Evolutionary conservation across 2,113 vertebrate genomes (phyloP), one percentile per base, ranked within the genome.

Genomic region (Neogale vison): DNA sequence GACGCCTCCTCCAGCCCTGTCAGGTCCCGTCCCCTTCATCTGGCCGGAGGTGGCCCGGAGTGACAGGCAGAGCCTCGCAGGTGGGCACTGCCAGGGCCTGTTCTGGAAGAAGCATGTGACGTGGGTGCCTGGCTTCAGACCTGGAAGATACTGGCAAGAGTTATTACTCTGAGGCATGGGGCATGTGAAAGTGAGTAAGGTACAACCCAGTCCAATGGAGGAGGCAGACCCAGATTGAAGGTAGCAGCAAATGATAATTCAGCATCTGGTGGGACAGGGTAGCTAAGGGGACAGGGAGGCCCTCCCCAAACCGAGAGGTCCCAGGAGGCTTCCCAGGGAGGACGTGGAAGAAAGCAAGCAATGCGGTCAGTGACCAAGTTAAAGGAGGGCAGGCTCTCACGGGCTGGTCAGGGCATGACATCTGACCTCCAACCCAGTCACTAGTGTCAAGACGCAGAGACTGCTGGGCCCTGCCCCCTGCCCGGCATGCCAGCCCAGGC

Each of bases 21-120:
- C 8, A 3, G 31, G 55, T 39, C 52, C 69, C 11, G 7, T 52
- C 21, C 61, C 42, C 7, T 20, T 14, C 2, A 36, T 76, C 91
- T 45, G 59, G 52, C 36, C 0, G 3, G 71, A 42, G 31, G 20
- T 7, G 12, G 55, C 18, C 18, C 7, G 3, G n/a, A 67, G 29
- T 24, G 1, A 24, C 4, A 1, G 11, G 26, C 29, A n/a, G 17
- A 52, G 52, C 45, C n/a, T 21, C 3, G 1, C 0, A 0, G 79
- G 18, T 0, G 0, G 24, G 17, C 34, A 23, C 26, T 13, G 31
- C 26, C 71, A 6, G 42, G n/a, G 14, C 24, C 7, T 34, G 45
- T 21, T 3, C 72, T 15, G 23, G 74, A 69, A 87, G 42, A 34
- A 9, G 34, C 31, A 23, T 0, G 1, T 34, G 13, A 39, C 0